These are phyloP conservation scores for Enteromius paludinosus DNA, from an alignment of 2,797 vertebrate genomes.

Conservation along the genomic window DNA sequence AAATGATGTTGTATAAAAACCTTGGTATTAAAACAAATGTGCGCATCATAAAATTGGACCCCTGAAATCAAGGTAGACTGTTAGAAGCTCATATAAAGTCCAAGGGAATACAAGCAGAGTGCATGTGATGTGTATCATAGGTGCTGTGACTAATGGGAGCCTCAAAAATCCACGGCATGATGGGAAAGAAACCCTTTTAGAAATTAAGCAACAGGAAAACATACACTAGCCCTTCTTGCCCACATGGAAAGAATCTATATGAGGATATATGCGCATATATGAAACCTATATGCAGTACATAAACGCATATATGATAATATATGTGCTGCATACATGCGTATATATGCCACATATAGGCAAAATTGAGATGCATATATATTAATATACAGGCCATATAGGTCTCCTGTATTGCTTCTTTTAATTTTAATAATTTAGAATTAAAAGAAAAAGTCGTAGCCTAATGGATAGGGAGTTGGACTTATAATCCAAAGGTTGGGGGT, in stretches of 20 bases:
- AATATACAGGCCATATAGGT: no score
- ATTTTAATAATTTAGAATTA: fast-evolving
- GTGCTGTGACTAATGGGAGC: conserved; percentile 63
- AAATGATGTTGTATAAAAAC: conserved; percentile 47
- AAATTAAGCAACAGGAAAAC: conserved; percentile 58
- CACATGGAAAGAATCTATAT: no score
- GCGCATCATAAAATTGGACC: conserved; percentile 43
- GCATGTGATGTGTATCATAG: conserved; percentile 50
- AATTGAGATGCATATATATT: no score
- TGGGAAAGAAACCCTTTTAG: conserved; percentile 60
- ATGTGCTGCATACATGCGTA: no score
- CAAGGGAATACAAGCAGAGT: conserved; percentile 25
- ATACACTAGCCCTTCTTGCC: background rate
- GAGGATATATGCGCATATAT: no score
- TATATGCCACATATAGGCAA: no score
- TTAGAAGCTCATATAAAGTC: conserved; percentile 48
- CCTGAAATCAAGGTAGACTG: conserved; percentile 17
- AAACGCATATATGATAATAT: no score
- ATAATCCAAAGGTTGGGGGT: no score
- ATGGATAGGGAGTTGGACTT: no score
- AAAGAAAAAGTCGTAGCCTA: fast-evolving
- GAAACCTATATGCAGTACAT: no score
- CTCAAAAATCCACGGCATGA: conserved; percentile 54
- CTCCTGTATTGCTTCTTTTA: no score
- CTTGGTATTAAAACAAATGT: conserved; percentile 45